A percentile compares a stretch with the other conserved stretches of the same genome.
Evolutionary conservation across 2,113 vertebrate species (phyloP).

Genomic region (Colius striatus): DNA sequence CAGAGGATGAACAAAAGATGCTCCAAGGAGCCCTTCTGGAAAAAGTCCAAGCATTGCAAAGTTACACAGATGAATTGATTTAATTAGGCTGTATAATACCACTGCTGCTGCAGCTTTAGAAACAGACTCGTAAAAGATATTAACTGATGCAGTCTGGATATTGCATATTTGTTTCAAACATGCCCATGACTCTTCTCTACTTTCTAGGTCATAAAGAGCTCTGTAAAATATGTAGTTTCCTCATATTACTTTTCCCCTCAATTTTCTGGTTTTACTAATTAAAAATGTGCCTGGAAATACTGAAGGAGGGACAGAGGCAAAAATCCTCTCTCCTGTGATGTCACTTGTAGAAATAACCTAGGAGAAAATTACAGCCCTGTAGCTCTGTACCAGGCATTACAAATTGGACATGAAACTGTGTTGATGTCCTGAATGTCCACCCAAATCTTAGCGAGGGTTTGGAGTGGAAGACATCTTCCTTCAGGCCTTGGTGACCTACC

Average conservation of each 20-base stretch:
- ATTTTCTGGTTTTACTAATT: background rate
- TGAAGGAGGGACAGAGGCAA: background rate
- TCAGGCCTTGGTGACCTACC: background rate
- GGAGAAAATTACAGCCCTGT: background rate
- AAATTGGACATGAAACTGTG: background rate
- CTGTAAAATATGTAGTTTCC: background rate
- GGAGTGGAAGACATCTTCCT: background rate
- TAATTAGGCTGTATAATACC: conserved; percentile 68
- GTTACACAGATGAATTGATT: conserved; percentile 72
- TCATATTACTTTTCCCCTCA: background rate
- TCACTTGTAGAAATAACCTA: background rate
- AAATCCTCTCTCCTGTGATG: background rate
- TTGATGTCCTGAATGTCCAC: too few species aligned
- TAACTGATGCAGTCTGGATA: conserved; percentile 10
- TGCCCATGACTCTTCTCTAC: conserved; percentile 23
- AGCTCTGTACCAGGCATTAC: background rate
- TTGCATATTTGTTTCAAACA: background rate
- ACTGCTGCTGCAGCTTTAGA: conserved; percentile 22
- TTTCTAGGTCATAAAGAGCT: conserved; percentile 15
- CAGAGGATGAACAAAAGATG: conserved; percentile 45
- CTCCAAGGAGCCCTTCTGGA: conserved; percentile 70
- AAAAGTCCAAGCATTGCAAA: conserved; percentile 53
- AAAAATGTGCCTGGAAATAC: background rate
- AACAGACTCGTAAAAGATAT: conserved; percentile 56
- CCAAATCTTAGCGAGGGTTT: background rate